Conservation (phyloP, 2,797 vertebrate species). For the Enteromius radiatus region DNA sequence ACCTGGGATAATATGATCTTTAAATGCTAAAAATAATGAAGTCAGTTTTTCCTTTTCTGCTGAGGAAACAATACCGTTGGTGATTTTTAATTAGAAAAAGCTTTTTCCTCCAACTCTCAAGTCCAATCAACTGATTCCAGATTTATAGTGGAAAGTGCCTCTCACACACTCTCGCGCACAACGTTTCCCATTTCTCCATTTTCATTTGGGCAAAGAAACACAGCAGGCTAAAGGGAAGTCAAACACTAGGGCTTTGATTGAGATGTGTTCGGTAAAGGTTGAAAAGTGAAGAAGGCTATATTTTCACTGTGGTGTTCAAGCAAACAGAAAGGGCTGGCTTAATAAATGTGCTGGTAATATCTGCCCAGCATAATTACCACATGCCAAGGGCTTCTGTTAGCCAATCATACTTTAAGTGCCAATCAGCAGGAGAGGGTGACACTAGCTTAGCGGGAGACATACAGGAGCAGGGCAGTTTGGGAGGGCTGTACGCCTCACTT, state of each 20-base stretch:
- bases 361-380: constrained; percentile 75
- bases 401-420: constrained; percentile 59
- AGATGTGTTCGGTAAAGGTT: constrained; percentile 41
- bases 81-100: constrained; percentile 31
- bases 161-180: neutral
- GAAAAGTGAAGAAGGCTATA: constrained; percentile 12
- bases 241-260: constrained; percentile 38
- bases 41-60: neutral
- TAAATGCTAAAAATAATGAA: neutral
- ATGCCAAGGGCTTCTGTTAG: constrained; percentile 61
- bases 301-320: constrained; percentile 38
- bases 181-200: constrained; percentile 1
- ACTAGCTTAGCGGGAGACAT: constrained; percentile 16
- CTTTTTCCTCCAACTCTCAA: constrained; percentile 4
- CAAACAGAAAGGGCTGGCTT: constrained; percentile 49
- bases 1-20: neutral
- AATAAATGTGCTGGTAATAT: constrained; percentile 70
- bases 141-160: constrained; percentile 12
- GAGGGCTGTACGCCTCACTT: constrained; percentile 39
- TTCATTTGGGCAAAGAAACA: constrained; percentile 13
- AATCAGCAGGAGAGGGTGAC: constrained; percentile 40
- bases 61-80: neutral
- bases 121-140: constrained; percentile 11
- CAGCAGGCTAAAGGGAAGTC: constrained; percentile 29
- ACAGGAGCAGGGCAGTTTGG: neutral